Base-by-base conservation (phyloP, 1,140 invertebrate genomes). In the Drosophila miranda region DNA sequence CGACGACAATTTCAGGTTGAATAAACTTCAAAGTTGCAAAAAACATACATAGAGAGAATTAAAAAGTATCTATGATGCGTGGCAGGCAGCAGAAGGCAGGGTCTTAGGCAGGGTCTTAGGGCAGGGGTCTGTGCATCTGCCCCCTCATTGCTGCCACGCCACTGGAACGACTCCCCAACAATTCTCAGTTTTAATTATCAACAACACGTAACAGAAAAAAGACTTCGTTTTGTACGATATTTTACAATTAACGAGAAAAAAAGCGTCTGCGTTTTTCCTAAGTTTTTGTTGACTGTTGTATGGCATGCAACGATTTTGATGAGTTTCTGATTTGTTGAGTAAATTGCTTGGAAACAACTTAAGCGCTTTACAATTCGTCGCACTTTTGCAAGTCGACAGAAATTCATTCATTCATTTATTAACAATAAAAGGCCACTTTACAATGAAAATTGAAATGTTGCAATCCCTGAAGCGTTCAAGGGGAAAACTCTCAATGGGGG, bases 281-380 rank as follows among this genome's bases (percentile, higher is more conserved):
- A 49, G 26, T 43, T 60, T 49, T 19, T 44, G 44, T 60, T 34
- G 30, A 49, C 51, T 44, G 44, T 23, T 55, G 23, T 42, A 67
- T 46, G 54, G 60, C 78, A 81, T 81, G 78, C 78, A 81, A 80
- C 73, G 45, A 43, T 67, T 56, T 45, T 72, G 77, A 81, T 81
- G 78, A 71, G 57, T 53, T 81, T 59, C 56, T 54, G 78, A 67
- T 80, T 81, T 81, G 43, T 21, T 19, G 43, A 58, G 44, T 43
- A 77, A 77, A 67, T 78, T 43, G 68, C 16, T 16, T 16, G 16
- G 16, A 16, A 16, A 16, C 16, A 16, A 16, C 28, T 41, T 50
- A 62, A 77, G 68, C 63, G 52, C 59, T 81, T 73, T 62, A 53
- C 78, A 69, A 81, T 77, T 81, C 64, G 67, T 81, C 60, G 19